phyloP scores from a whole-genome alignment of 2,113 vertebrate species.

The Poicephalus gulielmi region DNA sequence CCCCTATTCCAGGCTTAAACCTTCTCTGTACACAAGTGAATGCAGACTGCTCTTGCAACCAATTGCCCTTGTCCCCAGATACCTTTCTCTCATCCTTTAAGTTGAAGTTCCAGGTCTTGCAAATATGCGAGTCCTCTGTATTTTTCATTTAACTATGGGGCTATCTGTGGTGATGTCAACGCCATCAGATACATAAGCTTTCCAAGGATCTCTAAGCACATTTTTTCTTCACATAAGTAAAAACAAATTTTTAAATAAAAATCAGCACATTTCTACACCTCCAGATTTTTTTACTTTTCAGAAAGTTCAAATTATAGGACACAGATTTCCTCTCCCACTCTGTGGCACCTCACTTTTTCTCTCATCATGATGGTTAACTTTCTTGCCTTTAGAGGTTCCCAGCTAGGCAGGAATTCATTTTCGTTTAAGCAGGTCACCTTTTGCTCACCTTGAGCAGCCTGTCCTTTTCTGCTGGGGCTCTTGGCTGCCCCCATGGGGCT shows the following conservation, averaged over 20 bases:
- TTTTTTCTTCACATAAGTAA: neutral
- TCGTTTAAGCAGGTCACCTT: neutral
- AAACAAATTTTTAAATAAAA: neutral
- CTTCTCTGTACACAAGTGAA: neutral
- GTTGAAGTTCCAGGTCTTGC: fast-evolving
- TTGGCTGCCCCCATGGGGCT: neutral
- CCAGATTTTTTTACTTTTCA: neutral
- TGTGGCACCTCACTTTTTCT: neutral
- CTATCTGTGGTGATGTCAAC: neutral
- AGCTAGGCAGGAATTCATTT: neutral
- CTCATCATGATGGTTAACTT: neutral
- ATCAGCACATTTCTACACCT: neutral
- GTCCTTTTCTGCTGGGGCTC: too few relatives aligned
- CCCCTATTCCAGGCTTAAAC: neutral
- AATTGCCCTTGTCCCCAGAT: neutral
- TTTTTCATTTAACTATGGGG: neutral
- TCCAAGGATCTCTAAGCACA: neutral
- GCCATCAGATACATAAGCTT: neutral
- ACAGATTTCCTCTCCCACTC: neutral
- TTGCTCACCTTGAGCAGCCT: neutral
- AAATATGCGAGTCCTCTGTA: neutral
- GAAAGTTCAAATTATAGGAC: neutral
- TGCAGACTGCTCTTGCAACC: neutral
- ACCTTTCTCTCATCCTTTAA: neutral
- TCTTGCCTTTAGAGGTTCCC: neutral